These are phyloP conservation scores for Cherax destructor DNA, from an alignment of 1,140 invertebrate species.

Conservation along the genomic window DNA sequence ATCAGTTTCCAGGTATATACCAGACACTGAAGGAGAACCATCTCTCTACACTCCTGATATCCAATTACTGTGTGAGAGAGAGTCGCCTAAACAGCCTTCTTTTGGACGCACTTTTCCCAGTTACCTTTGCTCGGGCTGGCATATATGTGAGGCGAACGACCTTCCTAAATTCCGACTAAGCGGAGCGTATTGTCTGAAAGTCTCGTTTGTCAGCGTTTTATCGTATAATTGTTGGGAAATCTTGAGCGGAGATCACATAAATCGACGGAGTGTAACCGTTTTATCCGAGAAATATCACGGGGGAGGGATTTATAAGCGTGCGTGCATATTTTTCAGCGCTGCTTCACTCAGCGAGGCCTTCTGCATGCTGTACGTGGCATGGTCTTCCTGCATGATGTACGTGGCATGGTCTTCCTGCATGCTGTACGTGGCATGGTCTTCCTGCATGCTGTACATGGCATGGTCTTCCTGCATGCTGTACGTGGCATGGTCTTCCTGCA, in stretches of 20 bases:
- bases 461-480: too few relatives aligned
- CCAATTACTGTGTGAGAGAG: not conserved
- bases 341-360: too few relatives aligned
- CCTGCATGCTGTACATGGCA: too few relatives aligned
- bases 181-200: not conserved
- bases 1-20: too few relatives aligned
- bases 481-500: too few relatives aligned
- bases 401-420: too few relatives aligned
- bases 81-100: not conserved
- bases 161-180: not conserved
- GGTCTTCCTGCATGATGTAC: too few relatives aligned
- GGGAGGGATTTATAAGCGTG: not conserved
- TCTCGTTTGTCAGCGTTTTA: conserved; percentile 10
- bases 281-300: not conserved
- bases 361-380: too few relatives aligned
- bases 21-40: too few relatives aligned
- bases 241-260: conserved; percentile 12
- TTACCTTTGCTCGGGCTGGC: not conserved
- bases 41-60: not conserved
- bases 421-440: too few relatives aligned
- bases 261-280: not conserved
- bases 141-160: not conserved
- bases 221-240: not conserved
- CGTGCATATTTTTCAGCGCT: not conserved
- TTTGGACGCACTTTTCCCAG: not conserved